Conservation (phyloP, 1,140 invertebrate species). For the Drosophila grimshawi region DNA sequence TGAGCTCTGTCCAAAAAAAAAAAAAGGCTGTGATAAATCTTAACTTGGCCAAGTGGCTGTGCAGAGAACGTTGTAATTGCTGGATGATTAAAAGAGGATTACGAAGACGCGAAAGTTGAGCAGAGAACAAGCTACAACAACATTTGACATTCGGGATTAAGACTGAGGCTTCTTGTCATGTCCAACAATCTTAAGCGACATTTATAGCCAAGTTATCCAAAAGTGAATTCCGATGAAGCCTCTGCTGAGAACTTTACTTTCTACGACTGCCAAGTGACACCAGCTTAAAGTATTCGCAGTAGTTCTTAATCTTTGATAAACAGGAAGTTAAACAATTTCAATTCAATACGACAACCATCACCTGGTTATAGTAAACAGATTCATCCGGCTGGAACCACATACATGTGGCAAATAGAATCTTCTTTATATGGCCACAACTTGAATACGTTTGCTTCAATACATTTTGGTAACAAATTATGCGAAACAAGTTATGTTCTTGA, state of each 20-base stretch:
- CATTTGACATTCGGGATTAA: constrained; percentile 37
- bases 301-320: not conserved
- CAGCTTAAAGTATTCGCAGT: too few relatives aligned
- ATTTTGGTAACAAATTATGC: constrained; percentile 1
- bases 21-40: constrained; percentile 49
- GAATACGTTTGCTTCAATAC: not conserved
- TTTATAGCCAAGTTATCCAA: not conserved
- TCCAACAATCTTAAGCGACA: constrained; percentile 13
- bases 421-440: not conserved
- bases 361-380: too few relatives aligned
- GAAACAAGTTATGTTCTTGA: constrained; percentile 1
- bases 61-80: constrained; percentile 34
- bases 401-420: not conserved
- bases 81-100: constrained; percentile 53
- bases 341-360: too few relatives aligned
- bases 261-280: too few relatives aligned
- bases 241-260: too few relatives aligned
- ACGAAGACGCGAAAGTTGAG: constrained; percentile 43
- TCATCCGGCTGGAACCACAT: not conserved
- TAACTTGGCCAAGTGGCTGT: constrained; percentile 12
- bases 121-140: constrained; percentile 10
- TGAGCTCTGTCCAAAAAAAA: constrained; percentile 53
- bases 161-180: constrained; percentile 17
- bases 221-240: not conserved
- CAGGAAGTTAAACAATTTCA: too few relatives aligned